Evolutionary conservation across 1,140 invertebrate genomes (phyloP).

Genomic region (Linepithema humile): DNA sequence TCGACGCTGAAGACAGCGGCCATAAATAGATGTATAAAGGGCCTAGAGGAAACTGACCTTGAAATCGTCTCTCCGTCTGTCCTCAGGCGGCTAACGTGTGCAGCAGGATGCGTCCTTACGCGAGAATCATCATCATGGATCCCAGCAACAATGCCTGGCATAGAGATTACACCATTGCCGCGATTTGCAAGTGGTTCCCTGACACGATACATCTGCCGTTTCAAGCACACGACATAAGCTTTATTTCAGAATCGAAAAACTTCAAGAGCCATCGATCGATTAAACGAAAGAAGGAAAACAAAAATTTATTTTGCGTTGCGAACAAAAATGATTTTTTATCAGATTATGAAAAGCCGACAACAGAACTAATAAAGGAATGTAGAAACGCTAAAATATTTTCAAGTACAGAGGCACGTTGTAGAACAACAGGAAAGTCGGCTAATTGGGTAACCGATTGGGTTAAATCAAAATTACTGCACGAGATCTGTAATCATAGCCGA

Average conservation of each 20-base stretch:
- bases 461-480: constrained; percentile 45
- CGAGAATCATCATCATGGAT: constrained; percentile 56
- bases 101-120: constrained; percentile 30
- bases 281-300: neutral
- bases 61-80: constrained; percentile 75
- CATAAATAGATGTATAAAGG: constrained; percentile 11
- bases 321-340: constrained; percentile 23
- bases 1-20: constrained; percentile 21
- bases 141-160: constrained; percentile 31
- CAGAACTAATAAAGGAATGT: neutral
- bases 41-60: constrained; percentile 41
- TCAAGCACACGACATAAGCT: neutral
- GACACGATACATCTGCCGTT: neutral
- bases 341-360: neutral
- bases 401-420: neutral
- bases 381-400: neutral
- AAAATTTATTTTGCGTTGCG: neutral
- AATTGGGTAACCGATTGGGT: constrained; percentile 49
- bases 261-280: neutral
- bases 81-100: constrained; percentile 68
- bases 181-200: constrained; percentile 30
- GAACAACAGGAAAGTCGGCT: neutral
- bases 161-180: constrained; percentile 6
- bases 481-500: neutral
- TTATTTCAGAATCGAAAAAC: neutral